Evolutionary conservation across 1,140 invertebrate genomes (phyloP).

Genomic region (Leguminivora glycinivorella): DNA sequence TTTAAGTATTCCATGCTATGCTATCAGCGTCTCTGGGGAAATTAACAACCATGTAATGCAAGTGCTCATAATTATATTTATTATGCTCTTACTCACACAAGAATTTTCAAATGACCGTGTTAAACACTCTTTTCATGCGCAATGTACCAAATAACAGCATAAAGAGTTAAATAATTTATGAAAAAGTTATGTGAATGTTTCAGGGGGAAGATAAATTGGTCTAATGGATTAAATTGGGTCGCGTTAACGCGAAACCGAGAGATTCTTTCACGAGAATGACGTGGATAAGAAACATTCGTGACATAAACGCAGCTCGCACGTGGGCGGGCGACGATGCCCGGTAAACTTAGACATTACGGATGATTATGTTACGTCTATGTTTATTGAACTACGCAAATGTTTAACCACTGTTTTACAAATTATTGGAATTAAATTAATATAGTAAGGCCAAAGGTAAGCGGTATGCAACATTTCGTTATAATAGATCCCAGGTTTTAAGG

Average conservation of each 20-base stretch:
- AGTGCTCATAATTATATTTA: slow-evolving; percentile 10
- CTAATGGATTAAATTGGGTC: slow-evolving; percentile 41
- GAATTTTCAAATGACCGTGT: background rate
- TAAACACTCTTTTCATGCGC: background rate
- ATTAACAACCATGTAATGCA: slow-evolving; percentile 8
- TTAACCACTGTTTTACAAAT: background rate
- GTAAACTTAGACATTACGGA: slow-evolving; percentile 33
- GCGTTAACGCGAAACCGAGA: slow-evolving; percentile 24
- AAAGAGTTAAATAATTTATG: slow-evolving; percentile 33
- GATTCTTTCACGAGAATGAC: slow-evolving; percentile 42
- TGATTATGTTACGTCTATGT: slow-evolving; percentile 8
- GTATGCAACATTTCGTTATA: background rate
- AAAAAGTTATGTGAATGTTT: slow-evolving; percentile 23
- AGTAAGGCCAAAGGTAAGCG: too few relatives aligned
- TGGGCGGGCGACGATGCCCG: slow-evolving; percentile 47
- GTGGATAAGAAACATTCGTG: slow-evolving; percentile 46
- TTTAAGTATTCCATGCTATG: slow-evolving; percentile 9
- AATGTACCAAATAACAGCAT: background rate
- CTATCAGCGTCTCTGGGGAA: slow-evolving; percentile 11
- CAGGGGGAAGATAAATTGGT: slow-evolving; percentile 34
- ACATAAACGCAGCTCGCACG: slow-evolving; percentile 54
- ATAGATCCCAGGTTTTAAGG: too few relatives aligned
- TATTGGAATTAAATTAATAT: slow-evolving; percentile 1
- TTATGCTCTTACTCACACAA: background rate
- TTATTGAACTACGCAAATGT: background rate